Conservation (phyloP, 2,797 vertebrate genomes). For the Scolopax rusticola region DNA sequence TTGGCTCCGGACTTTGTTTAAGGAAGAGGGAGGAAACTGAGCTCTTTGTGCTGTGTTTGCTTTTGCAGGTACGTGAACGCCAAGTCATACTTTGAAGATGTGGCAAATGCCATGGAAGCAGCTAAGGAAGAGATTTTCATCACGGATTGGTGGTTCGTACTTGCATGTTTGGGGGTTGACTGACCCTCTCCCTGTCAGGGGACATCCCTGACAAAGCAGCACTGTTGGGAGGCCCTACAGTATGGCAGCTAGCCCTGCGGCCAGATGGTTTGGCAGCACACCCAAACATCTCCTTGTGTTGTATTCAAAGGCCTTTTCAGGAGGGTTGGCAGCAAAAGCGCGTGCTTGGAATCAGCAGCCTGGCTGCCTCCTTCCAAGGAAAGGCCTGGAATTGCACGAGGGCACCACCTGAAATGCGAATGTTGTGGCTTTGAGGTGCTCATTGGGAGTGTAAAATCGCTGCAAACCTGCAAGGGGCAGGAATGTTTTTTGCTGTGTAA, state of each 20-base stretch:
- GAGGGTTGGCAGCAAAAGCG: constrained; percentile 56
- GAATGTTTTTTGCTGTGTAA: not conserved
- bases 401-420: constrained; percentile 3
- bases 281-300: constrained; percentile 46
- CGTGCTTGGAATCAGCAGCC: constrained; percentile 48
- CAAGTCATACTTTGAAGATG: constrained; percentile 93
- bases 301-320: constrained; percentile 67
- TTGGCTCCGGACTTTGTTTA: not conserved
- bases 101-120: constrained; percentile 92
- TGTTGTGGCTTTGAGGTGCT: not conserved
- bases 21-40: not conserved
- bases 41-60: not conserved
- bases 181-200: not conserved
- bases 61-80: constrained; percentile 94
- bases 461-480: not conserved
- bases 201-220: not conserved
- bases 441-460: not conserved
- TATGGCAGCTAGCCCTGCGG: constrained; percentile 31
- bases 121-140: constrained; percentile 97
- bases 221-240: constrained; percentile 15
- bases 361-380: constrained; percentile 17
- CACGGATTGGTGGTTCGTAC: constrained; percentile 97
- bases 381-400: not conserved
- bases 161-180: not conserved
- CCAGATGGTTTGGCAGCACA: constrained; percentile 72